A percentile compares a stretch with the other conserved stretches of the same genome.
Evolutionary conservation across 2,113 vertebrate species (phyloP).

Genomic region (Xenotilapia caudafasciata): DNA sequence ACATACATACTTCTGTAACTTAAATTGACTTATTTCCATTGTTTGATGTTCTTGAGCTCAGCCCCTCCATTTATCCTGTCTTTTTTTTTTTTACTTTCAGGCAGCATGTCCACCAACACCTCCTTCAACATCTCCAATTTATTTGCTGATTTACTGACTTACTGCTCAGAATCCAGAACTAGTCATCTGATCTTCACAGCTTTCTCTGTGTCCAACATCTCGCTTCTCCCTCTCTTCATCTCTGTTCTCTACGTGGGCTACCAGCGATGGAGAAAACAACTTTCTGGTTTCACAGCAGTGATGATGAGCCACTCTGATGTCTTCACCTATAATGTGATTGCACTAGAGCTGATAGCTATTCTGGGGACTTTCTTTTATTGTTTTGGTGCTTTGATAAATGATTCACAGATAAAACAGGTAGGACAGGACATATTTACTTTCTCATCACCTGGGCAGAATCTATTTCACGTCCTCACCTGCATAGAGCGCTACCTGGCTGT

Average conservation of each 20-base stretch:
- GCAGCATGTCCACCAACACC: background rate
- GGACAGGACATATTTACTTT: background rate
- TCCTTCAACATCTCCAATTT: background rate
- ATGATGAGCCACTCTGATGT: background rate
- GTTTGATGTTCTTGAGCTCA: background rate
- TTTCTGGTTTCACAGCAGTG: background rate
- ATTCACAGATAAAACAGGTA: rapidly evolving
- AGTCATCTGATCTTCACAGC: background rate
- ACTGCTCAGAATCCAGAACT: background rate
- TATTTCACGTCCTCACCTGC: conserved; percentile 3
- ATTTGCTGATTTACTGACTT: background rate
- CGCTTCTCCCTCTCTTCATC: background rate
- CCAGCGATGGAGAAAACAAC: background rate
- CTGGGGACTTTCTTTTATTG: background rate
- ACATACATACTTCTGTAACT: background rate
- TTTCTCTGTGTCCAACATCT: background rate
- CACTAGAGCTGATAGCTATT: background rate
- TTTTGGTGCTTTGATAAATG: rapidly evolving
- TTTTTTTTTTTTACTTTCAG: background rate
- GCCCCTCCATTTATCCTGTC: rapidly evolving
- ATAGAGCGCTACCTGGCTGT: conserved; percentile 13
- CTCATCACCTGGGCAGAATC: background rate
- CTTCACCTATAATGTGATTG: conserved; percentile 10
- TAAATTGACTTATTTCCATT: rapidly evolving
- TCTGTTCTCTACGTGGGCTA: background rate